These are phyloP conservation scores for Hypercompe scribonia DNA, from an alignment of 2,888 invertebrate genomes.

Conservation along the genomic window DNA sequence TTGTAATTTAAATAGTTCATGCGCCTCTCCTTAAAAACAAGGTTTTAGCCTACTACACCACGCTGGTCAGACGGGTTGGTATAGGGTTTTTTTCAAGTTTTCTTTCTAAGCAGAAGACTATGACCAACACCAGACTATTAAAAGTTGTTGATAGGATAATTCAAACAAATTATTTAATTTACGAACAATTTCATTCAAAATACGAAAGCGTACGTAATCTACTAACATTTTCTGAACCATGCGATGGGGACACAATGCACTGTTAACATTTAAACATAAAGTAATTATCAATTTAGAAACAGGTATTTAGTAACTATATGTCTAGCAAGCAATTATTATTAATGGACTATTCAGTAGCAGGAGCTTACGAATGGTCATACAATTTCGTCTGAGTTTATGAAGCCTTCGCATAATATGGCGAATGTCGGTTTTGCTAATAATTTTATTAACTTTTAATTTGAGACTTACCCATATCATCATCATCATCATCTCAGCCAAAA, in stretches of 20 bases:
- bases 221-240: background rate
- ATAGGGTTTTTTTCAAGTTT: too few relatives aligned
- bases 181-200: background rate
- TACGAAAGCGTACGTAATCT: background rate
- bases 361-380: background rate
- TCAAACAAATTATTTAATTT: background rate
- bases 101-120: too few relatives aligned
- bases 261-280: background rate
- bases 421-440: too few relatives aligned
- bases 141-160: too few relatives aligned
- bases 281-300: background rate
- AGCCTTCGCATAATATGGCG: background rate
- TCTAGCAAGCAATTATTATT: constrained; percentile 3
- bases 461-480: too few relatives aligned
- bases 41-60: too few relatives aligned
- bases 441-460: too few relatives aligned
- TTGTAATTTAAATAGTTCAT: too few relatives aligned
- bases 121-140: too few relatives aligned
- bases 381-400: background rate
- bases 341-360: background rate
- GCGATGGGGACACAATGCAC: background rate
- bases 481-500: too few relatives aligned
- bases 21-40: too few relatives aligned
- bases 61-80: too few relatives aligned
- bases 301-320: background rate